These are phyloP conservation scores for Caenorhabditis afra DNA, from an alignment of 2,888 invertebrate genomes.

Conservation along the genomic window DNA sequence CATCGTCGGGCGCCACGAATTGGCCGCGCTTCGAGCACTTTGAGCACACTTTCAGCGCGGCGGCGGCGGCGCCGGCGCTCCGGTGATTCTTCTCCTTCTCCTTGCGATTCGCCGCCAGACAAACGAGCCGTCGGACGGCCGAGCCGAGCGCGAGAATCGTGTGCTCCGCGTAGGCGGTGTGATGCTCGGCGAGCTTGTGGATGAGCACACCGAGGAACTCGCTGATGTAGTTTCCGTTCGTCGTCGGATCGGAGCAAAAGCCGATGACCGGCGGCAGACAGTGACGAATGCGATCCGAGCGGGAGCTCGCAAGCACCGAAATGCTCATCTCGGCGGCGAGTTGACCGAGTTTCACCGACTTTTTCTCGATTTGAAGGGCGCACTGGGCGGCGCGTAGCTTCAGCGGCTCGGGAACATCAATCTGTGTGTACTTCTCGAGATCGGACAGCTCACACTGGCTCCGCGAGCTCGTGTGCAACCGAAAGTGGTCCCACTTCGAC, in stretches of 20 bases:
- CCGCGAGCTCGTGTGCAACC: background rate
- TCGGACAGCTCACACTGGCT: slow-evolving; percentile 6
- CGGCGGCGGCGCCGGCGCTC: no score
- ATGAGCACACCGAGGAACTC: slow-evolving; percentile 25
- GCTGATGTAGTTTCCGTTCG: background rate
- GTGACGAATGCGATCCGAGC: slow-evolving; percentile 5
- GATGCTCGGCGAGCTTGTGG: slow-evolving; percentile 3
- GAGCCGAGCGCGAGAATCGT: slow-evolving; percentile 8
- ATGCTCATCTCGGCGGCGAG: slow-evolving; percentile 28
- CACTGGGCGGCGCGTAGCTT: slow-evolving; percentile 19
- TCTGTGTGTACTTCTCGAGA: slow-evolving; percentile 20
- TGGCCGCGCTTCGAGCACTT: slow-evolving; percentile 7
- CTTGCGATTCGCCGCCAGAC: slow-evolving; percentile 23
- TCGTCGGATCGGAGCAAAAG: slow-evolving; percentile 13
- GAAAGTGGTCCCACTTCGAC: slow-evolving; percentile 38
- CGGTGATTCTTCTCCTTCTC: no score
- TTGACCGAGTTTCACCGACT: slow-evolving; percentile 20
- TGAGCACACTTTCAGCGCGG: background rate
- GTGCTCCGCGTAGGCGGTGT: background rate
- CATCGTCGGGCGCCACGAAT: slow-evolving; percentile 24
- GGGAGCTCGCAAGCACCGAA: slow-evolving; percentile 21
- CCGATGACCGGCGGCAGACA: slow-evolving; percentile 22
- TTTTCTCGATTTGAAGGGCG: slow-evolving; percentile 42
- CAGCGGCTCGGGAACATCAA: background rate
- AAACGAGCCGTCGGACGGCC: background rate